Evolutionary conservation across 2,113 vertebrate species (phyloP), one percentile per base, ranked within the genome.

Genomic region (Eretmochelys imbricata): DNA sequence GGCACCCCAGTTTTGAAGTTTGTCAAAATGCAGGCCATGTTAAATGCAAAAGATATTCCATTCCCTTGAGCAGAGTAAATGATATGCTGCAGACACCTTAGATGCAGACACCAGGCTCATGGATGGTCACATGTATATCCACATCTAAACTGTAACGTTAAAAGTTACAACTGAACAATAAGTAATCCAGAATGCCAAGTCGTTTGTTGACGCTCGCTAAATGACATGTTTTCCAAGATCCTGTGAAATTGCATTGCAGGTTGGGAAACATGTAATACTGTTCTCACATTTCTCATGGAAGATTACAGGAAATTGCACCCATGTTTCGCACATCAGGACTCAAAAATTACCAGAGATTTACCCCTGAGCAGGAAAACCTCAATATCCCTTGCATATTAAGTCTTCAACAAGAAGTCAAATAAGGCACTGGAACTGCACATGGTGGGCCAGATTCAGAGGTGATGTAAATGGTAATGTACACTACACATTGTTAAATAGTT

Each of bases 401-500:
- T 90, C 93, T 79, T 85, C 38, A 92, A 12, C 8, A 53, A 20
- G 38, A 69, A 54, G 27, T 84, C 79, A 85, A 89, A 83, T 92
- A 72, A 89, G 54, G 59, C 78, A 91, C 80, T 17, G 7, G 78
- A 27, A 89, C 89, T 87, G 22, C 72, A 87, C 38, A 5, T 59
- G 59, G 50, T 84, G 24, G 85, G 54, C 27, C 22, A 24, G 16
- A 3, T 38, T 95, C 46, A n/a, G 54, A 89, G 88, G 78, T 17
- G 48, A 1, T 89, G 91, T 90, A 51, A 92, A 91, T 80, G 20
- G 29, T 93, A 92, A 88, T 42, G 20, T 87, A 88, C 88, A 82
- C 90, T 94, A 84, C 84, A 31, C 62, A 90, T 92, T 80, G 84
- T 84, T 92, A 93, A 88, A 51, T 62, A 90, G 82, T 57, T 92